Evolutionary conservation across 2,113 vertebrate genomes (phyloP).

Genomic region (Tupaia tana): DNA sequence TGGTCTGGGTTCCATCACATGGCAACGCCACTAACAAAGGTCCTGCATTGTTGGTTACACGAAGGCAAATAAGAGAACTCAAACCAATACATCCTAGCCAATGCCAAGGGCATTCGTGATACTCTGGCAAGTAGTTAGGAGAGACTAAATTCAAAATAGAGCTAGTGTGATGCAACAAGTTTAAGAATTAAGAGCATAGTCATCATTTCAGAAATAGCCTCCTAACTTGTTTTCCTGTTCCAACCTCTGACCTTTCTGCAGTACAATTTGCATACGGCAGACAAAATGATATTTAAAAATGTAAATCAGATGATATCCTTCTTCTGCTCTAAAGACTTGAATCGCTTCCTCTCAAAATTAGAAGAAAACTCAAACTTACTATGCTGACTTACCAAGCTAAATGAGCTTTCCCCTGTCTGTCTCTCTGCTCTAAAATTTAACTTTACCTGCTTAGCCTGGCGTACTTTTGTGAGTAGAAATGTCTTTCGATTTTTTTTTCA

Average conservation of each 20-base stretch:
- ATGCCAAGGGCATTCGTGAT: not conserved
- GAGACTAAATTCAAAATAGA: not conserved
- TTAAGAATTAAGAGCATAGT: not conserved
- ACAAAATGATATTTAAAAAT: slow-evolving; percentile 46
- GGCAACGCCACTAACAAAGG: rapidly evolving
- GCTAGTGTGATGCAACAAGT: not conserved
- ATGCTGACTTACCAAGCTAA: not conserved
- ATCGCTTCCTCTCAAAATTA: not conserved
- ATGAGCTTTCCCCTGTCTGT: not conserved
- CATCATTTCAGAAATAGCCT: not conserved
- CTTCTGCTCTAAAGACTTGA: not conserved
- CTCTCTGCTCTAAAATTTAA: not conserved
- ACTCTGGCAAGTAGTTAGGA: not conserved
- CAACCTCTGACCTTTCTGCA: slow-evolving; percentile 30
- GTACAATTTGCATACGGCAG: slow-evolving; percentile 15
- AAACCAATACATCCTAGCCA: not conserved
- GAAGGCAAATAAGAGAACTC: not conserved
- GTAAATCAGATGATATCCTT: slow-evolving; percentile 12
- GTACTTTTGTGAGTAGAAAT: not conserved
- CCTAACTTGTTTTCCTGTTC: not conserved
- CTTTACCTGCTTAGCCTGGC: not conserved
- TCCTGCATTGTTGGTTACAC: not conserved
- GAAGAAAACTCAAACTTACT: not conserved
- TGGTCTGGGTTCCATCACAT: not conserved
- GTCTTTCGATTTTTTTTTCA: not conserved